Evolutionary conservation across 2,888 invertebrate species (phyloP), one percentile per base, ranked within the genome.

Genomic region (Mythimna lalbum): DNA sequence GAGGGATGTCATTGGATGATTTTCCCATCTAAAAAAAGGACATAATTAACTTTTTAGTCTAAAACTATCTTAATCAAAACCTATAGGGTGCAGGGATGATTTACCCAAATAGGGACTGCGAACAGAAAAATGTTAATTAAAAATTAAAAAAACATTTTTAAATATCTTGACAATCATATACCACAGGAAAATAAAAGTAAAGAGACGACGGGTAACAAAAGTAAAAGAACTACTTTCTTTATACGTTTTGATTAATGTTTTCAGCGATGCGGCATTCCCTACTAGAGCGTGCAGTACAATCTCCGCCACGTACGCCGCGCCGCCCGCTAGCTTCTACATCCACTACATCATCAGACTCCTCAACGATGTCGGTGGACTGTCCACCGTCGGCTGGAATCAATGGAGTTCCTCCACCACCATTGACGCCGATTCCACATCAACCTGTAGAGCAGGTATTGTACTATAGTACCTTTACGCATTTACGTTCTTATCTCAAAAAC

Each of bases 201-300:
- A 1, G n/a, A n/a, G n/a, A 43, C 17, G 47, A 17, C n/a, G n/a
- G n/a, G n/a, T n/a, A n/a, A n/a, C n/a, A n/a, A n/a, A n/a, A n/a
- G n/a, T n/a, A n/a, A n/a, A n/a, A n/a, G n/a, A n/a, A n/a, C n/a
- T 33, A 21, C 9, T 9, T 9, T 0, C 5, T 55, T 36, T 4
- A 21, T 6, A 21, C 14, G 57, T 57, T 21, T 14, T 33, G 0
- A 21, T 36, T 1, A 21, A 14, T 21, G 14, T 21, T 76, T 85
- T 4, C 88, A 97, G 97, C 97, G 69, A 97, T 97, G 91, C 96
- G 97, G 5, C 97, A 97, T 90, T 97, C 97, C 1, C 93, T 98
- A 12, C 91, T 98, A 88, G 97, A 97, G 85, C 91, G 96, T 2
- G 91, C 92, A 4, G 92, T 96, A 36, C 94, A 96, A 43, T 96